Conservation (phyloP, 2,797 vertebrate genomes). For the Coregonus ussuriensis region DNA sequence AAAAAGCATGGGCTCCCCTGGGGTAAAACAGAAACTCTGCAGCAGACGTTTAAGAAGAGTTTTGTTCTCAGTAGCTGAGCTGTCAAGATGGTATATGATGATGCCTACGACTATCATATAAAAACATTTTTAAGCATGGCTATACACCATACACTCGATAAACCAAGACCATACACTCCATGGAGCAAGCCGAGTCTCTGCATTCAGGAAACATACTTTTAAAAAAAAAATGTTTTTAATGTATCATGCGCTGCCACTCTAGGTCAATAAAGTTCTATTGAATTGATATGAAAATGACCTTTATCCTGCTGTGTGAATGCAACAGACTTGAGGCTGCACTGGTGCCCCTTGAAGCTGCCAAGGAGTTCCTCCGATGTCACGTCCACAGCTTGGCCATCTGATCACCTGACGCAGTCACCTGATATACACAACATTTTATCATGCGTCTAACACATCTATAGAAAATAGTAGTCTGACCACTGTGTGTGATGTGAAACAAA, state of each 20-base stretch:
- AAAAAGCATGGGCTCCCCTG: background rate
- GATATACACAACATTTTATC: slow-evolving; percentile 31
- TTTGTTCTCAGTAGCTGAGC: background rate
- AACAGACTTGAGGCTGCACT: slow-evolving; percentile 96
- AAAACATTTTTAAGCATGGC: background rate
- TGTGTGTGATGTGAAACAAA: background rate
- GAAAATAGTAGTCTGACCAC: background rate
- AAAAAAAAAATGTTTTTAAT: background rate
- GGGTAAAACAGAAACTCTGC: background rate
- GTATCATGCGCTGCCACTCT: too few species aligned
- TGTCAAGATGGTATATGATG: background rate
- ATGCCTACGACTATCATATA: background rate
- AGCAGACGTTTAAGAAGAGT: too few species aligned
- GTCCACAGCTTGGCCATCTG: slow-evolving; percentile 94
- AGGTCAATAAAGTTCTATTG: background rate
- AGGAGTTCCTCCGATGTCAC: slow-evolving; percentile 85
- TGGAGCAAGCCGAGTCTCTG: background rate
- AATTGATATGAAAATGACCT: slow-evolving; percentile 69
- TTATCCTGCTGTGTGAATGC: slow-evolving; percentile 88
- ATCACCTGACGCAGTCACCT: slow-evolving; percentile 97
- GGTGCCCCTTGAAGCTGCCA: slow-evolving; percentile 92
- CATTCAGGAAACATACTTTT: background rate
- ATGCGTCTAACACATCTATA: background rate
- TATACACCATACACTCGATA: background rate
- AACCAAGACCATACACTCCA: background rate